phyloP scores from a whole-genome alignment of 2,113 vertebrate genomes.

The Ceyx margarethae region DNA sequence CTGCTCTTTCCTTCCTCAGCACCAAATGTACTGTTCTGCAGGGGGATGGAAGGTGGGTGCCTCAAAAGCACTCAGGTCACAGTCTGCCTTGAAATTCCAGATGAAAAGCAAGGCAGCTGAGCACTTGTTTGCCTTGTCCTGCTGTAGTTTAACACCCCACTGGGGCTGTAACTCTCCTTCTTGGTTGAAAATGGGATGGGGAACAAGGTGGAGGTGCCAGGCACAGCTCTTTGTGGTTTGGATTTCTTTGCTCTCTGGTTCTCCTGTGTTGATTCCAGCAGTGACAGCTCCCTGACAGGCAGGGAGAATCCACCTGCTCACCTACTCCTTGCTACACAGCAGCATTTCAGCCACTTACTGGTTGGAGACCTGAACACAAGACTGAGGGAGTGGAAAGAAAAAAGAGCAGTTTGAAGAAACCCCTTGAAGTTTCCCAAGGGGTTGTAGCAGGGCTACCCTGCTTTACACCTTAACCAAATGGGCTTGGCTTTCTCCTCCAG shows the following conservation, averaged over 20 bases:
- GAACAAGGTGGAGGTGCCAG: background rate
- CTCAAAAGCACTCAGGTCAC: background rate
- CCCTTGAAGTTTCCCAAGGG: background rate
- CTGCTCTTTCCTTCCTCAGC: background rate
- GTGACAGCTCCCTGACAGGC: background rate
- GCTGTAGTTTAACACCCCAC: background rate
- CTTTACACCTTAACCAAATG: background rate
- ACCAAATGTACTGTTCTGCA: background rate
- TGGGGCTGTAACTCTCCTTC: background rate
- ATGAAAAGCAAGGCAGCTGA: background rate
- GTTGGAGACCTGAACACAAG: background rate
- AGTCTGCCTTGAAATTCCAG: background rate
- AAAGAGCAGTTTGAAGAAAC: background rate
- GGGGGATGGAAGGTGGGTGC: background rate
- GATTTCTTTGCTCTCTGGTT: background rate
- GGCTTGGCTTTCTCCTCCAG: background rate
- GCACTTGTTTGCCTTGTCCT: background rate
- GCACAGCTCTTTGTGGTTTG: background rate
- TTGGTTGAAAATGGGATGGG: background rate
- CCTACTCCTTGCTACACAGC: background rate
- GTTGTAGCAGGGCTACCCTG: background rate
- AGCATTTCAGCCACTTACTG: background rate
- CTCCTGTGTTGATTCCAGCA: background rate
- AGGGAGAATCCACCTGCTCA: background rate
- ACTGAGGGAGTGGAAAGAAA: background rate